Conservation (phyloP, 2,888 invertebrate genomes). For the Hydriomena furcata region DNA sequence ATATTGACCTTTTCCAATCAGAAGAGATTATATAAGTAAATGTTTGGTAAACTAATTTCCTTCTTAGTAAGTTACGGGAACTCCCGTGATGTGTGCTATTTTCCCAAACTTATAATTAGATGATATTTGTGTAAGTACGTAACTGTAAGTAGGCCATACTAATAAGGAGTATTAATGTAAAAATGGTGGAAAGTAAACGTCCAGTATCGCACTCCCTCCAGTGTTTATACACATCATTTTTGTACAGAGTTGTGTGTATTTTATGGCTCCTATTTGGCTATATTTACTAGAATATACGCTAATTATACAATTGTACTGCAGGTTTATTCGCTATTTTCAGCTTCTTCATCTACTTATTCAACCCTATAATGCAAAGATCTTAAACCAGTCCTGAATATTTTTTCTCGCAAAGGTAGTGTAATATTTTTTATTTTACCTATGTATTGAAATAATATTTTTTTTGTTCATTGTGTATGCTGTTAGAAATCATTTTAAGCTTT, state of each 20-base stretch:
- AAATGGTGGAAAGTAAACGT: constrained; percentile 72
- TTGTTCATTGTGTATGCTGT: too few species aligned
- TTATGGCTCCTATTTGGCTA: constrained; percentile 63
- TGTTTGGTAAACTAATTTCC: constrained; percentile 19
- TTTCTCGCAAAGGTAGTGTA: too few species aligned
- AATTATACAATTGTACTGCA: constrained; percentile 26
- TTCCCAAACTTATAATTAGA: constrained; percentile 22
- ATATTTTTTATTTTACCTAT: too few species aligned
- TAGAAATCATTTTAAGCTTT: too few species aligned
- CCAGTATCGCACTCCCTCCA: constrained; percentile 84
- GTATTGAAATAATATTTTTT: too few species aligned
- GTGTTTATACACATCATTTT: constrained; percentile 77
- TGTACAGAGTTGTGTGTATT: constrained; percentile 73
- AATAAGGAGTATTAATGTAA: constrained; percentile 54
- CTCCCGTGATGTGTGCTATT: constrained; percentile 16
- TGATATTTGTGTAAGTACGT: constrained; percentile 32
- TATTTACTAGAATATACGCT: constrained; percentile 48
- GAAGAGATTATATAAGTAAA: constrained; percentile 21
- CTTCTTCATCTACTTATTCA: neutral
- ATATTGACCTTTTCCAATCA: constrained; percentile 4
- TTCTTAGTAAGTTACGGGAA: constrained; percentile 15
- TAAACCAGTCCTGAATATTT: too few species aligned
- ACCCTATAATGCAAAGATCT: too few species aligned
- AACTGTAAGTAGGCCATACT: constrained; percentile 38
- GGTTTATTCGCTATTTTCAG: constrained; percentile 13